These are phyloP conservation scores for Abramis brama DNA, from an alignment of 2,113 vertebrate species.

Conservation along the genomic window DNA sequence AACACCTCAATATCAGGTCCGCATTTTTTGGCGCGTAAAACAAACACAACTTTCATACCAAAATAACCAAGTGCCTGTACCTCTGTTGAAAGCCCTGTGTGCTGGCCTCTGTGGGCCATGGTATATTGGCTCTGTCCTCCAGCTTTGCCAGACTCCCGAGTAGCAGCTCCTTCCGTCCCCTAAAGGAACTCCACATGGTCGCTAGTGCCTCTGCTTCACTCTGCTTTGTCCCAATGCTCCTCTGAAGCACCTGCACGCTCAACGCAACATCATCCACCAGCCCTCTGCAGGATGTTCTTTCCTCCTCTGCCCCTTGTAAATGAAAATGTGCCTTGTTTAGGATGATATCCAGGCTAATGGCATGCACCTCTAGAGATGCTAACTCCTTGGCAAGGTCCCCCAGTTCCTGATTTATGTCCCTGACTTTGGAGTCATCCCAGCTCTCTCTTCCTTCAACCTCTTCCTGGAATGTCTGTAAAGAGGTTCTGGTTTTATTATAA, in stretches of 20 bases:
- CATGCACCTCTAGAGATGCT: conserved; percentile 79
- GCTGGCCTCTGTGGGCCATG: conserved; percentile 79
- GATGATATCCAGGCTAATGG: conserved; percentile 79
- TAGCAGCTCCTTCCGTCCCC: conserved; percentile 84
- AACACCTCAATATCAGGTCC: background rate
- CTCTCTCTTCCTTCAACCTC: conserved; percentile 81
- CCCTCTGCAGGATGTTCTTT: conserved; percentile 85
- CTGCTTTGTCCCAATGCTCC: conserved; percentile 88
- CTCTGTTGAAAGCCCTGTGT: conserved; percentile 89
- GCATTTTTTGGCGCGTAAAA: background rate
- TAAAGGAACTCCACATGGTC: conserved; percentile 80
- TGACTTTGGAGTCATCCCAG: conserved; percentile 83
- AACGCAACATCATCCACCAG: conserved; percentile 76
- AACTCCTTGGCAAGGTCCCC: conserved; percentile 72
- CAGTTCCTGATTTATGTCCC: conserved; percentile 79
- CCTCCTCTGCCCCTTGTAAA: conserved; percentile 72
- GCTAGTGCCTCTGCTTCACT: conserved; percentile 89
- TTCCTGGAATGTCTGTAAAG: conserved; percentile 78
- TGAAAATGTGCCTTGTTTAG: conserved; percentile 89
- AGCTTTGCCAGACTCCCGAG: conserved; percentile 84
- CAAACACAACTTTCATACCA: background rate
- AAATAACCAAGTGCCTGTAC: conserved; percentile 64
- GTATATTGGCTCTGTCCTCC: conserved; percentile 81
- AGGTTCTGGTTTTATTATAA: conserved; percentile 58
- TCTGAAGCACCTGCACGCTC: conserved; percentile 85